These are phyloP conservation scores for Pungitius pungitius DNA, from an alignment of 2,113 vertebrate genomes.

Conservation along the genomic window DNA sequence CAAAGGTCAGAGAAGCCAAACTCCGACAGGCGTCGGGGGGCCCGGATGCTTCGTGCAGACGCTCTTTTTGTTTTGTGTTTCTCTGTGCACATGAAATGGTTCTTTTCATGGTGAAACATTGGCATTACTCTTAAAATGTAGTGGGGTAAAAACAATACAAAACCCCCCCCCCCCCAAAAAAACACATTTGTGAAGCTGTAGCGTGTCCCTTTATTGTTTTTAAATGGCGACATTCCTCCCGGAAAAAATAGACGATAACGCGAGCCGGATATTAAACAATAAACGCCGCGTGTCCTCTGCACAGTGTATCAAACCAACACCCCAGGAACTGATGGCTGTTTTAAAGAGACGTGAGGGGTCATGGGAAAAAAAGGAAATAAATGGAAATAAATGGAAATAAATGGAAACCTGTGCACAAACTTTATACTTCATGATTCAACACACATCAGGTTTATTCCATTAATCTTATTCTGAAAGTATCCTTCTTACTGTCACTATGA, in stretches of 20 bases:
- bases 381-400: not conserved
- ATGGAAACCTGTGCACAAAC: not conserved
- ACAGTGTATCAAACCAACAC: not conserved
- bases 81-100: constrained; percentile 4
- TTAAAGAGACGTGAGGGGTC: not conserved
- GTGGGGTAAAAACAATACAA: constrained; percentile 7
- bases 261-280: not conserved
- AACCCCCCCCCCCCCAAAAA: no score
- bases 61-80: not conserved
- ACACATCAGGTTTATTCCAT: not conserved
- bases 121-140: not conserved
- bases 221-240: not conserved
- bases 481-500: not conserved
- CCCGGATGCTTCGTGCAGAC: constrained; percentile 24
- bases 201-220: not conserved
- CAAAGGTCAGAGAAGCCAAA: constrained; percentile 58
- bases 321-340: not conserved
- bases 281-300: not conserved
- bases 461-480: not conserved
- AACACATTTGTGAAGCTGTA: not conserved
- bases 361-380: not conserved
- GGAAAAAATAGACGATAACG: not conserved
- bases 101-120: not conserved
- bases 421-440: not conserved
- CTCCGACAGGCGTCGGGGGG: constrained; percentile 62